Evolutionary conservation across 2,888 invertebrate species (phyloP), one percentile per base, ranked within the genome.

Genomic region (Nemotelus pantherinus): DNA sequence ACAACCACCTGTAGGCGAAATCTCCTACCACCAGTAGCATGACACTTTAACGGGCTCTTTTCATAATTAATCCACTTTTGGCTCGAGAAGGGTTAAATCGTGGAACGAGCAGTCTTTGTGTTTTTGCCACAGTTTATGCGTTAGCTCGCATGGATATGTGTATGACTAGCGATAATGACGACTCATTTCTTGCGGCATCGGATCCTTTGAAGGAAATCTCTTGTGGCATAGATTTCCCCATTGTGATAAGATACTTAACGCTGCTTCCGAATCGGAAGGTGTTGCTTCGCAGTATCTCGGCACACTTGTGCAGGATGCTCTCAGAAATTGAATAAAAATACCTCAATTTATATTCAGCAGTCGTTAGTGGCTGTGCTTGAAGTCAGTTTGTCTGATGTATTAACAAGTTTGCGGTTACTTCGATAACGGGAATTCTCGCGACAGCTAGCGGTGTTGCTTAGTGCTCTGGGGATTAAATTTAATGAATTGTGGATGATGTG

Each of bases 41-140:
- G 43, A 53, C 55, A 70, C 70, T 70, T 44, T 43, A 55, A 7
- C 41, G 41, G 70, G 43, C 70, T 55, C 55, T 63, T n/a, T 43
- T 50, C 55, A 70, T 70, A 70, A 70, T 70, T 70, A 70, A 70
- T 70, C 70, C 70, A 70, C 70, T 70, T 70, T 70, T 41, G 41
- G 55, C 43, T 70, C 10, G 6, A 10, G 44, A 55, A 70, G 70
- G 70, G 55, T 55, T 70, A 55, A 70, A 68, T 68, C 53, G 68
- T 70, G 70, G 47, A 43, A 43, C 55, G 10, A 70, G 55, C 70
- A 70, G 44, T 25, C 25, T 25, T 25, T 70, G 43, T 68, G 41
- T 41, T 39, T 39, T 10, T n/a, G 10, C 9, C 41, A 6, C 9
- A 6, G 70, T 6, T 70, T 43, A 63, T 63, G 25, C 43, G 63